Evolutionary conservation across 1,140 invertebrate genomes (phyloP), one percentile per base, ranked within the genome.

Genomic region (Alviniconcha marisindica): DNA sequence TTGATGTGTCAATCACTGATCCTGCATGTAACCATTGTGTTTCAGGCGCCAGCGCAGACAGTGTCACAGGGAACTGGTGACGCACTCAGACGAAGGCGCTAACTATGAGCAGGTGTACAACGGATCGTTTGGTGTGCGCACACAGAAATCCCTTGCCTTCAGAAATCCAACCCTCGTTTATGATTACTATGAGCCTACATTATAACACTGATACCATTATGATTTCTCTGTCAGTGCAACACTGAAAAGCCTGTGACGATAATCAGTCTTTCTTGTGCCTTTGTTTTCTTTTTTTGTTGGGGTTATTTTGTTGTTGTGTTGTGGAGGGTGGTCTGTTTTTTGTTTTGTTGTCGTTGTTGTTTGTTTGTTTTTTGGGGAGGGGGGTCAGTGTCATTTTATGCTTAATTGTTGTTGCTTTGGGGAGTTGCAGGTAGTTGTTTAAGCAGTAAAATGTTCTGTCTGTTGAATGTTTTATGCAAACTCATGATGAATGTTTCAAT

Each of bases 91-190:
- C 40, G 84, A 85, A 12, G 77, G 36, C 44, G 79, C 81, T 28
- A 33, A 10, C 10, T 82, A 63, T 51, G 84, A 83, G 10, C 54
- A 63, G 15, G 77, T 83, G 0, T 85, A 44, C 33, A 54, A 85
- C n/a, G 84, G 84, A 1, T 83, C 84, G 2, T 63, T 42, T 38
- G 84, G 84, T 0, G 24, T 85, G n/a, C 60, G 84, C 33, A 83
- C 84, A 60, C 81, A 83, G 38, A 82, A 81, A 78, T 73, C 63
- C 54, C 31, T 85, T 21, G 77, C 66, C 4, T 85, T 85, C 44
- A 42, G 60, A 40, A 85, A 79, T 56, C 81, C 81, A 15, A 24
- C 69, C 28, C 76, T 38, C 42, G 28, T 48, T 5, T 54, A 71
- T 38, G 44, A 79, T 2, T 31, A 74, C 44, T 83, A 78, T 44